Conservation (phyloP, 2,113 vertebrate species). For the Dunckerocampus dactyliophorus region DNA sequence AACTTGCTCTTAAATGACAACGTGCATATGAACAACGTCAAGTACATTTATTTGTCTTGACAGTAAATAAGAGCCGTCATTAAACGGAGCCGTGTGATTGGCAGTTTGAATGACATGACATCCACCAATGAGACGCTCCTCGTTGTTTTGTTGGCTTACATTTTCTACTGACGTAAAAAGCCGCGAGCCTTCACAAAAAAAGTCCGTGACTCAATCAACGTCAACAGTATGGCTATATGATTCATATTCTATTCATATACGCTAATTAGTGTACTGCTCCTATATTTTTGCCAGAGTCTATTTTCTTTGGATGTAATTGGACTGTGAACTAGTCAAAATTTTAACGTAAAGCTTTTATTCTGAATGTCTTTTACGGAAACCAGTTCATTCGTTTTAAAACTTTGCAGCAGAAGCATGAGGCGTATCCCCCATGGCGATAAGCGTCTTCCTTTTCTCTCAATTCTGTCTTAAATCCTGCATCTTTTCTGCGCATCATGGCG, state of each 20-base stretch:
- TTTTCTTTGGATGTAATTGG: background rate
- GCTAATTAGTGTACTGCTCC: background rate
- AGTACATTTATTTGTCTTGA: too few relatives aligned
- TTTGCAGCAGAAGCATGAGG: background rate
- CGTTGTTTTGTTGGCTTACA: too few relatives aligned
- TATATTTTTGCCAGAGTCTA: background rate
- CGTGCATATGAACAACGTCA: too few relatives aligned
- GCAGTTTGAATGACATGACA: too few relatives aligned
- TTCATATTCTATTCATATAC: background rate
- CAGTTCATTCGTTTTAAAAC: background rate
- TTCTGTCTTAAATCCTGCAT: too few relatives aligned
- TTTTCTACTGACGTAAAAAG: too few relatives aligned
- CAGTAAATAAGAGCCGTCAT: too few relatives aligned
- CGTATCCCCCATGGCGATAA: background rate
- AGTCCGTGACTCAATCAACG: background rate
- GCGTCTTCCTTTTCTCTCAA: background rate
- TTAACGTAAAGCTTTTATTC: background rate
- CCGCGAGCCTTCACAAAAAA: background rate
- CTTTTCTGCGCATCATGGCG: constrained; percentile 22
- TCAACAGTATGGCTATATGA: too few relatives aligned
- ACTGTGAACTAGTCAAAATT: background rate
- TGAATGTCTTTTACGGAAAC: background rate
- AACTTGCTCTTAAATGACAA: too few relatives aligned
- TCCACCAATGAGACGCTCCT: too few relatives aligned
- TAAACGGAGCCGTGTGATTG: too few relatives aligned